Evolutionary conservation across 1,140 invertebrate species (phyloP).

Genomic region (Heliconius hewitsoni): DNA sequence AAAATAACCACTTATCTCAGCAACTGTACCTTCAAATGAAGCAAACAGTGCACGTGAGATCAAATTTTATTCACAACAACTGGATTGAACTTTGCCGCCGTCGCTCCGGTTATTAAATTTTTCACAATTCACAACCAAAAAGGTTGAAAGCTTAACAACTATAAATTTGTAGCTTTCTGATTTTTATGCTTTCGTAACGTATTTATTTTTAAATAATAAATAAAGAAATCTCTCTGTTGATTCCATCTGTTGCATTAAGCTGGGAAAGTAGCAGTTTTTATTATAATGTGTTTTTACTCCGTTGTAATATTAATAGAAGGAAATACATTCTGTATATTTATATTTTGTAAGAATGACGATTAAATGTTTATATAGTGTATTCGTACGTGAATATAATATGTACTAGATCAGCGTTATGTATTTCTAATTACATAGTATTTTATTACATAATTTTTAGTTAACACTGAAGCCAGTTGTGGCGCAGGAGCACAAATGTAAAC

Average conservation of each 20-base stretch:
- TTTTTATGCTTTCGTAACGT: neutral
- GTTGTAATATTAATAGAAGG: neutral
- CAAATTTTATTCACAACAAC: constrained; percentile 12
- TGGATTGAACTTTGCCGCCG: neutral
- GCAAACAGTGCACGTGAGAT: constrained; percentile 9
- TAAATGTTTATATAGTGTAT: neutral
- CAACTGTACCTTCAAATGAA: constrained; percentile 1
- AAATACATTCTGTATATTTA: neutral
- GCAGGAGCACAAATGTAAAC: no score
- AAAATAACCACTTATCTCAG: neutral
- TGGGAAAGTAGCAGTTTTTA: neutral
- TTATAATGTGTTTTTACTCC: neutral
- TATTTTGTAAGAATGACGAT: neutral
- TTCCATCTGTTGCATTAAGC: neutral
- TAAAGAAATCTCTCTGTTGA: neutral
- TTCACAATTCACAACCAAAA: constrained; percentile 7
- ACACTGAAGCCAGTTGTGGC: no score
- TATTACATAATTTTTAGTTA: no score
- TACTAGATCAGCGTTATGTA: no score
- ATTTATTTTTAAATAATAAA: neutral
- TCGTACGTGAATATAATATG: neutral
- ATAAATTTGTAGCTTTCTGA: neutral
- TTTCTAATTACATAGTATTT: no score
- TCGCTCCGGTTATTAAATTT: constrained; percentile 1
- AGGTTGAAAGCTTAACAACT: constrained; percentile 6